Evolutionary conservation across 2,888 invertebrate genomes (phyloP), one percentile per base, ranked within the genome.

Genomic region (Drosophila emarginata): DNA sequence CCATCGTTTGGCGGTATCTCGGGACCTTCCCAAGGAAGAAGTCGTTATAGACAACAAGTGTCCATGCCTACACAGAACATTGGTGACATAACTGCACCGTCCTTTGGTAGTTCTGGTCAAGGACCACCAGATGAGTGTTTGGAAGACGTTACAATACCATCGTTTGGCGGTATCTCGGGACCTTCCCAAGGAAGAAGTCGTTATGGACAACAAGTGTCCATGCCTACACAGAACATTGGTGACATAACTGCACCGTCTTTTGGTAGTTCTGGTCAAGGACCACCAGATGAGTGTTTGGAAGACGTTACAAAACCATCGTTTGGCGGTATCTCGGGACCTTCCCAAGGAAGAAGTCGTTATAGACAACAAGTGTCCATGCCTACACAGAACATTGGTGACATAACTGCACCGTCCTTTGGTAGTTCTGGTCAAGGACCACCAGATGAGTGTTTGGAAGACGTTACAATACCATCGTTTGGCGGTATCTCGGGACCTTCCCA

Each of bases 101-200:
- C 64, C 0, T 63, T 28, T 54, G 50, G 36, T 5, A 39, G 14
- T 1, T 32, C 54, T 0, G 39, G 26, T 4, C 12, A 26, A 7
- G 51, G 36, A 5, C 4, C 15, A 3, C 3, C 1, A 7, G 21
- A 51, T 18, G 61, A 67, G 6, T 62, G 14, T 4, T 5, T 71
- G 1, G 62, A 67, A 11, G 62, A 76, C 14, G 39, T 66, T 2
- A 61, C 57, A 0, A 65, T 62, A 58, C 76, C 74, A 0, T 68
- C 66, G 0, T 72, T 53, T 26, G 61, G n/a, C 1, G 60, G 37
- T 2, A 39, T 67, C 7, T 68, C 68, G 4, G 40, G 60, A 0
- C 36, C 60, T 12, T 54, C 61, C 1, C 18, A 50, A 15, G 12
- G 2, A n/a, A 51, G 39, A 39, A 15, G 15, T 4, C 18, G 18